Percentiles rank a stretch among this genome's conserved stretches.
Evolutionary conservation across 2,797 vertebrate genomes (phyloP).

Genomic region (Characodon lateralis): DNA sequence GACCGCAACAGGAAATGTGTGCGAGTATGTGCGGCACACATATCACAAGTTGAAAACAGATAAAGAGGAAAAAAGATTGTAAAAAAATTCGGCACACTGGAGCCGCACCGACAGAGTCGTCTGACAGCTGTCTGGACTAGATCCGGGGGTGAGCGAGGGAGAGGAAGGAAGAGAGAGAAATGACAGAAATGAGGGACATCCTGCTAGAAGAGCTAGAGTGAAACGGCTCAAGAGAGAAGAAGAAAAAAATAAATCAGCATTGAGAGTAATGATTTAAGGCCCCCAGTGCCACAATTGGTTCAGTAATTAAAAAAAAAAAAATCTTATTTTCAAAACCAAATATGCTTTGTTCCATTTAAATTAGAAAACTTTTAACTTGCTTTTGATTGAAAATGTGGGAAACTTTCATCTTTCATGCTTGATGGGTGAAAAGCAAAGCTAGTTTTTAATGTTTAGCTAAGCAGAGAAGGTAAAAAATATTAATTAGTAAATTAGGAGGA

Average conservation of each 20-base stretch:
- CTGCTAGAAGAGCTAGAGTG: constrained; percentile 47
- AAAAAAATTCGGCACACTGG: constrained; percentile 53
- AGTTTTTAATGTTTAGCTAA: too few species aligned
- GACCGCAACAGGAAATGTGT: constrained; percentile 46
- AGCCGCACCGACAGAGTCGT: constrained; percentile 59
- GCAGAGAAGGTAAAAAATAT: too few species aligned
- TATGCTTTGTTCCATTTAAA: neutral
- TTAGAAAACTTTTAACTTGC: neutral
- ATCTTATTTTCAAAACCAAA: neutral
- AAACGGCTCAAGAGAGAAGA: constrained; percentile 24
- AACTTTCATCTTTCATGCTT: too few species aligned
- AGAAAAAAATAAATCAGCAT: constrained; percentile 12
- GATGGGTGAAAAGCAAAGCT: too few species aligned
- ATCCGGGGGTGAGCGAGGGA: constrained; percentile 69
- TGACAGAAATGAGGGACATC: constrained; percentile 62
- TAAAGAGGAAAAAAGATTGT: constrained; percentile 32
- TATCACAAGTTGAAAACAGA: constrained; percentile 54
- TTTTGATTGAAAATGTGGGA: neutral
- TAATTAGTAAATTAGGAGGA: neutral
- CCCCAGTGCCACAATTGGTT: neutral
- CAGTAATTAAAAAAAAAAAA: neutral
- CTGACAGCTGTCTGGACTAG: constrained; percentile 76
- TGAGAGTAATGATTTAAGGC: constrained; percentile 16
- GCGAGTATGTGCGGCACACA: neutral
- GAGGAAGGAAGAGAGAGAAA: constrained; percentile 65